phyloP scores from a whole-genome alignment of 1,140 invertebrate species.

The Diachasma alloeum region DNA sequence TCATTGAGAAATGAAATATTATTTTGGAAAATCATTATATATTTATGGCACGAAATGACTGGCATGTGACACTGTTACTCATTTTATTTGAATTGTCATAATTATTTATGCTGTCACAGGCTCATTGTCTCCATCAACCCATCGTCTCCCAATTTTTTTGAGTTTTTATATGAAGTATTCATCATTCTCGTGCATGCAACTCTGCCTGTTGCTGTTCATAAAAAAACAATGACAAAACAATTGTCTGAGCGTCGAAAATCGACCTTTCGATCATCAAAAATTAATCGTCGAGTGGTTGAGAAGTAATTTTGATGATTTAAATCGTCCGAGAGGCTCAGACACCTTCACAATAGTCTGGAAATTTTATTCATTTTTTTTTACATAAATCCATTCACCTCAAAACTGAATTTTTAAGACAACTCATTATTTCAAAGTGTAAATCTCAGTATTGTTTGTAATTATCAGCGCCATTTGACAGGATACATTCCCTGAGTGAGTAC shows the following conservation, averaged over 20 bases:
- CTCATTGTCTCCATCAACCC: neutral
- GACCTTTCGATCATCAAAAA: no score
- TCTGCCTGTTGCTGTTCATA: constrained; percentile 31
- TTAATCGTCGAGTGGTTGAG: no score
- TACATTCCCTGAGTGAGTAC: constrained; percentile 65
- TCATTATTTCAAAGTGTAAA: constrained; percentile 65
- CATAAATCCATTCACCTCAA: neutral
- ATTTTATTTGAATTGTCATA: neutral
- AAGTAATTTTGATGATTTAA: no score
- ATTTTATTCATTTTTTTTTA: constrained; percentile 37
- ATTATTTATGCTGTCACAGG: neutral
- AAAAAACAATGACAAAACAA: constrained; percentile 29
- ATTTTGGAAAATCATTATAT: constrained; percentile 17
- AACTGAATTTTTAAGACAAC: constrained; percentile 35
- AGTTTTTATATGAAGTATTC: neutral
- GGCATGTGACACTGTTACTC: neutral
- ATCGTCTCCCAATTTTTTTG: neutral
- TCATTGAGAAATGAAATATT: constrained; percentile 23
- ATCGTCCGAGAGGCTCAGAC: no score
- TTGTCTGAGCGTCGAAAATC: neutral
- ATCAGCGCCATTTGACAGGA: constrained; percentile 66
- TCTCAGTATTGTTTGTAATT: constrained; percentile 66
- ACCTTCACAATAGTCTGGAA: neutral
- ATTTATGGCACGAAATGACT: constrained; percentile 5
- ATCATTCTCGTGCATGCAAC: constrained; percentile 14